phyloP scores from a whole-genome alignment of 2,888 invertebrate species.

The Idaea biselata region DNA sequence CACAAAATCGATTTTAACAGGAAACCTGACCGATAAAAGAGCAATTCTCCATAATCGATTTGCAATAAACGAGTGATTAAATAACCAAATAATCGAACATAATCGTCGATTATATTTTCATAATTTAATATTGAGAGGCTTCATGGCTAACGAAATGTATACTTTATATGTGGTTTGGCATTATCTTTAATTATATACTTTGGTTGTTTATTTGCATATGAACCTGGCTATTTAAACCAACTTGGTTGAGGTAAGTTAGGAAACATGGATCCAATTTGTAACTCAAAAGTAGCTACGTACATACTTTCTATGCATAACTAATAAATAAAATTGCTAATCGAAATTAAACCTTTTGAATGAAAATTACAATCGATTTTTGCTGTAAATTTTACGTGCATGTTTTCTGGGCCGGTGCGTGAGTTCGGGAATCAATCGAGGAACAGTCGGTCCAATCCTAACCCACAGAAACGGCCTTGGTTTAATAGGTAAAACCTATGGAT shows the following conservation, averaged over 20 bases:
- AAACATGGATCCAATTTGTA: conserved; percentile 10
- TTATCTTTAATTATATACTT: conserved; percentile 22
- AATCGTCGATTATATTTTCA: conserved; percentile 44
- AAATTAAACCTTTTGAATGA: no score
- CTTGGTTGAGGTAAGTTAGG: conserved; percentile 10
- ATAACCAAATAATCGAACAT: conserved; percentile 41
- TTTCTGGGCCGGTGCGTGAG: no score
- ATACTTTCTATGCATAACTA: background rate
- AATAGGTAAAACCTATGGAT: no score
- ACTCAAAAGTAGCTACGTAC: background rate
- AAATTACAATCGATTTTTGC: no score
- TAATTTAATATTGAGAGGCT: conserved; percentile 34
- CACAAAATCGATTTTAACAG: conserved; percentile 18
- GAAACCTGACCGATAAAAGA: conserved; percentile 36
- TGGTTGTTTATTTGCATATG: conserved; percentile 26
- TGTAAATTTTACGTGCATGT: no score
- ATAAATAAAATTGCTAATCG: background rate
- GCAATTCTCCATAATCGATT: conserved; percentile 38
- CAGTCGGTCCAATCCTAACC: no score
- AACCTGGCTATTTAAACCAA: conserved; percentile 15
- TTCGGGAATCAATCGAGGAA: no score
- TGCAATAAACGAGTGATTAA: conserved; percentile 30
- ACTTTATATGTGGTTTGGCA: conserved; percentile 17
- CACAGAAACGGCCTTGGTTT: no score
- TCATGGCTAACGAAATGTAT: conserved; percentile 37